Percentiles rank a stretch among this genome's conserved stretches.
Evolutionary conservation across 1,140 invertebrate species (phyloP).

Genomic region (Liolophura sinensis): DNA sequence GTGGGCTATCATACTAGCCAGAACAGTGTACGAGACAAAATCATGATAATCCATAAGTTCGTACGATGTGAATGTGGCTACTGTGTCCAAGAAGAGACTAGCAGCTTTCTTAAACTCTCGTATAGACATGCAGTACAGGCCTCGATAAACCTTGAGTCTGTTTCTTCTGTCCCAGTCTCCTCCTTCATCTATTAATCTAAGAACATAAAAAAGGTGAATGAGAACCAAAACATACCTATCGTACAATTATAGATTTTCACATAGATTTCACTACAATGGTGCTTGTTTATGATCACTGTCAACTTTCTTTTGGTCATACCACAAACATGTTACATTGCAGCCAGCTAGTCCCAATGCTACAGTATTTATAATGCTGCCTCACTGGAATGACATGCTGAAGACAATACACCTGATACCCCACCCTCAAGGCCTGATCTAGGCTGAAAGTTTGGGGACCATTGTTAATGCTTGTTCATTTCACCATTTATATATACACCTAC

Average conservation of each 20-base stretch:
- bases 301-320: too few species aligned
- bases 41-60: constrained; percentile 96
- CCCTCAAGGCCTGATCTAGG: too few species aligned
- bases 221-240: background rate
- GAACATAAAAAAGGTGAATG: constrained; percentile 8
- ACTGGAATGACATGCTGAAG: too few species aligned
- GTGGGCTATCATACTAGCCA: constrained; percentile 83
- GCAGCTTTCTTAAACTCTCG: constrained; percentile 96
- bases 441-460: too few species aligned
- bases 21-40: constrained; percentile 89
- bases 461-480: too few species aligned
- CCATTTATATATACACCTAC: too few species aligned
- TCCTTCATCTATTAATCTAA: constrained; percentile 88
- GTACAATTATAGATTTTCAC: background rate
- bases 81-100: constrained; percentile 94
- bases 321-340: too few species aligned
- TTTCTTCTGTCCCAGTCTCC: constrained; percentile 99
- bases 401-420: too few species aligned
- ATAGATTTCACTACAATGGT: background rate
- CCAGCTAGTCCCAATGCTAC: too few species aligned
- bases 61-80: constrained; percentile 99
- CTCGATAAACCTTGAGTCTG: constrained; percentile 83
- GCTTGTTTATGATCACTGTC: background rate
- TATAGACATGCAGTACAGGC: constrained; percentile 93
- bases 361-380: too few species aligned